phyloP scores from a whole-genome alignment of 2,797 vertebrate species.

The Brotula barbata region DNA sequence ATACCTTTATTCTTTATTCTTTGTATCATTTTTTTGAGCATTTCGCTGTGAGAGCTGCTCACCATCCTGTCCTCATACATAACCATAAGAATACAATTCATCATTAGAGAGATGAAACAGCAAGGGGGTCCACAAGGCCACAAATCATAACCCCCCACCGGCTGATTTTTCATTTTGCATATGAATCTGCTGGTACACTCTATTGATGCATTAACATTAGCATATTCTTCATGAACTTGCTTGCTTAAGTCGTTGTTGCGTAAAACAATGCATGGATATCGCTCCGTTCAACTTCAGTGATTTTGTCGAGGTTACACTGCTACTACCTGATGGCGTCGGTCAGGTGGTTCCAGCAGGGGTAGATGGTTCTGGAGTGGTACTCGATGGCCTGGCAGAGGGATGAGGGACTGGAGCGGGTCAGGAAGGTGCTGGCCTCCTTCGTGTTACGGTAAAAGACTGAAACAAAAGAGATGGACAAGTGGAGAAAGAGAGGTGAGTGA shows the following conservation, averaged over 20 bases:
- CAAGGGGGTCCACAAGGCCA: slow-evolving; percentile 12
- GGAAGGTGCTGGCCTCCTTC: slow-evolving; percentile 81
- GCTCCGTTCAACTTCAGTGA: not conserved
- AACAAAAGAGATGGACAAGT: slow-evolving; percentile 2
- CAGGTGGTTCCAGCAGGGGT: slow-evolving; percentile 89
- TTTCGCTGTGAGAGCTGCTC: slow-evolving; percentile 21
- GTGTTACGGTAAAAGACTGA: slow-evolving; percentile 87
- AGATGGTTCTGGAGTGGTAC: slow-evolving; percentile 87
- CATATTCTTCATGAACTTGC: too few relatives aligned
- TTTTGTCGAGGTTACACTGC: slow-evolving; percentile 17
- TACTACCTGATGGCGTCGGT: slow-evolving; percentile 87
- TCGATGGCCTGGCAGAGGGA: slow-evolving; percentile 85
- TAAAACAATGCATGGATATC: too few relatives aligned
- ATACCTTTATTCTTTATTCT: not conserved
- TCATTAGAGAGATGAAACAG: slow-evolving; percentile 27
- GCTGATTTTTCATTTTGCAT: slow-evolving; percentile 5
- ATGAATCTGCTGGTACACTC: not conserved
- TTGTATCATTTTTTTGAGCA: not conserved
- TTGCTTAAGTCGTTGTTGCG: too few relatives aligned
- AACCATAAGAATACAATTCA: slow-evolving; percentile 45
- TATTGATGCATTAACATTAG: not conserved
- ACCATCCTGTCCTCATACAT: slow-evolving; percentile 33
- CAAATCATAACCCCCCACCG: slow-evolving; percentile 29
- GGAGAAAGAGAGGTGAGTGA: not conserved
- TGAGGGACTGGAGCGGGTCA: slow-evolving; percentile 81